Base-by-base conservation (phyloP, 2,888 invertebrate species). In the Mayetiola destructor region DNA sequence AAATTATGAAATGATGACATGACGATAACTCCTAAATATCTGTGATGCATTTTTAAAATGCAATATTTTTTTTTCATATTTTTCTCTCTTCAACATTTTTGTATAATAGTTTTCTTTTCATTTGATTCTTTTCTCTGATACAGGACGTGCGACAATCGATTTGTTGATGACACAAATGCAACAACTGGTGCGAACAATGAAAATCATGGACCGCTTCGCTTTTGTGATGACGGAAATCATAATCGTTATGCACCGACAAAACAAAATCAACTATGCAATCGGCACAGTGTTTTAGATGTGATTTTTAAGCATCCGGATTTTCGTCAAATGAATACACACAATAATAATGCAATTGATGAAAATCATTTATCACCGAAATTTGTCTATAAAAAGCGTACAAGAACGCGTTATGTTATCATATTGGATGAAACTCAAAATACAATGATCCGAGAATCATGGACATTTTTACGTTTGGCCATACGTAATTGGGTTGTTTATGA, bases 161-260 rank as follows among this genome's bases (percentile, higher is more conserved):
- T 32, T 9, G 12, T 9, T 32, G 12, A 32, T 12, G 12, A 32
- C 32, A 6, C 6, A 9, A 32, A 32, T 32, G 12, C 6, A 9
- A 6, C 6, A 32, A 32, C 8, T 32, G 32, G 12, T 32, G 12
- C 32, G 12, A 32, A 9, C 32, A 32, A 6, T 9, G 8, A 32
- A 32, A 6, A 32, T 32, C 6, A 32, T 9, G 6, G 8, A 32
- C 12, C 32, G 12, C 6, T 32, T 9, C 32, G 12, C 67, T 81
- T 82, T 66, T 83, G 82, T 66, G 79, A 81, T 63, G 75, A 76
- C 37, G 73, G 73, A 20, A 79, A 72, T 36, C 82, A 82, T 68
- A 78, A 82, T 64, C 70, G 73, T 4, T 75, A 77, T 59, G 78
- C 80, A 0, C 82, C 82, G 0, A 82, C 80, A 21, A 80, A 80